These are phyloP conservation scores for Scrobipalpa atriplicella DNA, from an alignment of 2,888 invertebrate genomes.

Conservation along the genomic window DNA sequence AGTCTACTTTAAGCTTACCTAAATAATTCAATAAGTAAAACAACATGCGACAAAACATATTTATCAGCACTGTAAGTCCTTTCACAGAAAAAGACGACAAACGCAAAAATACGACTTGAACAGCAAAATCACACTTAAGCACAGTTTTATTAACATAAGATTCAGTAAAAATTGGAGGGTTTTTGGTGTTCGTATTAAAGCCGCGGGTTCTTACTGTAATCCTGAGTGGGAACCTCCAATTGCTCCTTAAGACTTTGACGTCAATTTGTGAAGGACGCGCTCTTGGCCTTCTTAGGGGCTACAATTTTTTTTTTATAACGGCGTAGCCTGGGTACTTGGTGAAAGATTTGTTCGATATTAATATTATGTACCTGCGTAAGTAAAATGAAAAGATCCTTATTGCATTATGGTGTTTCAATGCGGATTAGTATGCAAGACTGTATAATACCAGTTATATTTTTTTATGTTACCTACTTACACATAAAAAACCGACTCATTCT, in stretches of 20 bases:
- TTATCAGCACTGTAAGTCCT: no score
- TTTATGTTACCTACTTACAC: no score
- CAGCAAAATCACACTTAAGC: not conserved
- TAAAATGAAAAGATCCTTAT: no score
- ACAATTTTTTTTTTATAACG: not conserved
- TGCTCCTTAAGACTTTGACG: conserved; percentile 10
- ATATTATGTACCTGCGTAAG: not conserved
- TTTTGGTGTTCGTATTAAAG: conserved; percentile 3
- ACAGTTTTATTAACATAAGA: not conserved
- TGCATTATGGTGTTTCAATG: no score
- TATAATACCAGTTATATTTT: no score
- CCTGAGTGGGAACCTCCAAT: conserved; percentile 7
- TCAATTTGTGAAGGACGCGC: conserved; percentile 10
- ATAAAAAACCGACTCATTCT: no score
- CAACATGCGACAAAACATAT: no score
- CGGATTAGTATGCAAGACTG: no score
- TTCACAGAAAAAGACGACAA: no score
- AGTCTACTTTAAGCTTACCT: no score
- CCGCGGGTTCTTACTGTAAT: not conserved
- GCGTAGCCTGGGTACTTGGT: not conserved
- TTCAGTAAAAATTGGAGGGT: not conserved
- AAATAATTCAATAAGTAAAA: no score
- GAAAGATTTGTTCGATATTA: not conserved
- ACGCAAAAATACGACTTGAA: no score
- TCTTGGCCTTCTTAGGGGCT: not conserved